A percentile compares a stretch with the other conserved stretches of the same genome.
phyloP scores from a whole-genome alignment of 2,113 vertebrate species.

The Corvus moneduloides region DNA sequence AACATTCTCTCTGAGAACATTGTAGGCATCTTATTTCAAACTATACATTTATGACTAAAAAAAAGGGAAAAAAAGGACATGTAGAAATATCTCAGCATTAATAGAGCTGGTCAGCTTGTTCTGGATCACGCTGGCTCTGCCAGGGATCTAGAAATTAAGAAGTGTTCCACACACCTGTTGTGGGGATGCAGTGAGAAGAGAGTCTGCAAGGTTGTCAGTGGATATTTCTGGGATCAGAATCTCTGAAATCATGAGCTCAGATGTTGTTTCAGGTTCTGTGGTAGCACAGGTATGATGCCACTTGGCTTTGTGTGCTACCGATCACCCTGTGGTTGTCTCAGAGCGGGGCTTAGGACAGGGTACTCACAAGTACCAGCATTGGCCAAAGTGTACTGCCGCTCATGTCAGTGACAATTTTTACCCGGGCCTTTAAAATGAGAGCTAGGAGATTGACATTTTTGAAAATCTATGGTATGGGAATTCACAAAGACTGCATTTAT shows the following conservation, averaged over 20 bases:
- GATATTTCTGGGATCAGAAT: neutral
- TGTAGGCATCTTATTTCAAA: neutral
- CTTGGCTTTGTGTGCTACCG: neutral
- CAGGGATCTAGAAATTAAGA: neutral
- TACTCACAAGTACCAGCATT: neutral
- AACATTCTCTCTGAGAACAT: neutral
- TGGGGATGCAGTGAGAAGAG: neutral
- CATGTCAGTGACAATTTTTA: neutral
- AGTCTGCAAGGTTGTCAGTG: neutral
- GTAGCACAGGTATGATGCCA: neutral
- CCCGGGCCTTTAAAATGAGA: neutral
- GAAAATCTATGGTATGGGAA: neutral
- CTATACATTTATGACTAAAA: neutral
- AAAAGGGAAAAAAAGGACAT: rapidly evolving
- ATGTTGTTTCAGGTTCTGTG: neutral
- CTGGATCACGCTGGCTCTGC: neutral
- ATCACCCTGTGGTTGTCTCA: neutral
- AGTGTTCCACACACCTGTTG: neutral
- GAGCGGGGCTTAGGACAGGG: neutral
- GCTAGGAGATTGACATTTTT: neutral
- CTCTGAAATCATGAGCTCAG: neutral
- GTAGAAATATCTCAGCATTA: neutral
- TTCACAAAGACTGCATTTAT: neutral
- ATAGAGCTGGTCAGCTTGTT: neutral
- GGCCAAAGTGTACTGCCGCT: neutral